A percentile compares a stretch with the other conserved stretches of the same genome.
phyloP scores from a whole-genome alignment of 1,140 invertebrate species.

The Drosophila pectinifera region DNA sequence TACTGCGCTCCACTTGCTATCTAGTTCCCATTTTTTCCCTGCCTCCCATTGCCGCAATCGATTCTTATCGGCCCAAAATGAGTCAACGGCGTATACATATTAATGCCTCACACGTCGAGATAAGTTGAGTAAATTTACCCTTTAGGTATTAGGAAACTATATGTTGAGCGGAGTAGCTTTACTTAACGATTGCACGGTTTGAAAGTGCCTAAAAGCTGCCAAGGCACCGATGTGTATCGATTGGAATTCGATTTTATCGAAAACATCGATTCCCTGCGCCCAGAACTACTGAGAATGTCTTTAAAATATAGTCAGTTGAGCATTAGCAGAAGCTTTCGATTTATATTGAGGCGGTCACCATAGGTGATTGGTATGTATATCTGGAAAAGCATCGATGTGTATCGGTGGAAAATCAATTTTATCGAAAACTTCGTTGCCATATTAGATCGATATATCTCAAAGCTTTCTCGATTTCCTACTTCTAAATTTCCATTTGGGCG shows the following conservation, averaged over 20 bases:
- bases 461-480: too few species aligned
- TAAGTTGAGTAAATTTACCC: conserved; percentile 40
- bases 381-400: too few species aligned
- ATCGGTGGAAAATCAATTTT: too few species aligned
- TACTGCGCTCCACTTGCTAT: conserved; percentile 1
- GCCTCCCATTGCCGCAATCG: conserved; percentile 11
- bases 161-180: too few species aligned
- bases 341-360: neutral
- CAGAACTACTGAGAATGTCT: too few species aligned
- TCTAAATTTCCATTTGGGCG: neutral
- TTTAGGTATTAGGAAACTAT: neutral
- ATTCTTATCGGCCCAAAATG: conserved; percentile 42
- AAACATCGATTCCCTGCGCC: neutral
- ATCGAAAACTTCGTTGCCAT: too few species aligned
- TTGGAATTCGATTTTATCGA: neutral
- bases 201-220: too few species aligned
- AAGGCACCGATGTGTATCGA: too few species aligned
- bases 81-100: conserved; percentile 14
- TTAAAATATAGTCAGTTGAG: too few species aligned
- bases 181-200: neutral
- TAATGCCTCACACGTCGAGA: conserved; percentile 12
- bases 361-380: too few species aligned
- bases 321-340: too few species aligned
- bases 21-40: conserved; percentile 1
- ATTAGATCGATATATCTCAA: too few species aligned